Conservation (phyloP, 2,113 vertebrate genomes). For the Isichthys henryi region DNA sequence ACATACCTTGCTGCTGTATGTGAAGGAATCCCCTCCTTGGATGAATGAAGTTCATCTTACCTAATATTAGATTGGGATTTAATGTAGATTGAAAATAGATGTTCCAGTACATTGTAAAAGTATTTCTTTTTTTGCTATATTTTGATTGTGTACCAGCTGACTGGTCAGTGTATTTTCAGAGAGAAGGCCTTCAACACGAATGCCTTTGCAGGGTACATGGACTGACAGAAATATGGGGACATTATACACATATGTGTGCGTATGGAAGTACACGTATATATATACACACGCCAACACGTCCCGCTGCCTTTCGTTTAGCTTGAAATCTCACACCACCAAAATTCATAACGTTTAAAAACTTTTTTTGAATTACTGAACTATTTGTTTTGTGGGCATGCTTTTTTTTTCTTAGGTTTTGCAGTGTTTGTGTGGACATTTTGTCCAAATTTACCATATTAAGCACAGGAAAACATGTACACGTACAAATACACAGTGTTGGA, state of each 20-base stretch:
- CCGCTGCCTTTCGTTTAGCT: neutral
- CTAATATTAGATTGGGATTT: neutral
- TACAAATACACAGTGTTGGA: neutral
- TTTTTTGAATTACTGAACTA: neutral
- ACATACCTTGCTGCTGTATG: neutral
- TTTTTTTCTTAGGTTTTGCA: neutral
- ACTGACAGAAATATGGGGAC: neutral
- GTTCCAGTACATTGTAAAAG: no score
- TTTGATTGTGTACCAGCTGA: neutral
- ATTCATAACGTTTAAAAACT: neutral
- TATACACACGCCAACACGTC: neutral
- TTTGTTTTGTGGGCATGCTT: neutral
- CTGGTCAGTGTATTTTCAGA: neutral
- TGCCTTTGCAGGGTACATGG: neutral
- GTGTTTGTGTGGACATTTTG: neutral
- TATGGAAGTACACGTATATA: neutral
- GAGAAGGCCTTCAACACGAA: neutral
- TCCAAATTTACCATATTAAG: neutral
- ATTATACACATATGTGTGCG: neutral
- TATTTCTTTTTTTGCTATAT: neutral
- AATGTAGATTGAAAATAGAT: neutral
- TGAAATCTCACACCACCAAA: neutral
- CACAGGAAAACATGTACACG: neutral
- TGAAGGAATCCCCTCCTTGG: neutral
- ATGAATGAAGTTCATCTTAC: no score